Conservation (phyloP, 1,140 invertebrate species). For the Drosophila punjabiensis region DNA sequence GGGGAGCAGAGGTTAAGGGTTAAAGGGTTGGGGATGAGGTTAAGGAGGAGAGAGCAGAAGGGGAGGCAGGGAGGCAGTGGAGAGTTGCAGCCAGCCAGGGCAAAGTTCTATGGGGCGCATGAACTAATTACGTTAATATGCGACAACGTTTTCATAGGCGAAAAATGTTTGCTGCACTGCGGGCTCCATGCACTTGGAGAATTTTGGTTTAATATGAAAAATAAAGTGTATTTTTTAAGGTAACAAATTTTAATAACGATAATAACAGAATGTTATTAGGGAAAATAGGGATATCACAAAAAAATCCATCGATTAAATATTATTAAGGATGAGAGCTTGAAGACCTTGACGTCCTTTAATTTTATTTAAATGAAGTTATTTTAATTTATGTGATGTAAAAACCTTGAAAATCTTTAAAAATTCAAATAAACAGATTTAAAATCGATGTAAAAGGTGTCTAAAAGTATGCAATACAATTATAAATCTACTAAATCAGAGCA, state of each 20-base stretch:
- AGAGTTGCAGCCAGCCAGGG: constrained; percentile 21
- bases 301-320: background rate
- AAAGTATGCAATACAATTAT: background rate
- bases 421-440: background rate
- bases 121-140: constrained; percentile 82
- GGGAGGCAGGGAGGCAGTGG: constrained; percentile 3
- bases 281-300: background rate
- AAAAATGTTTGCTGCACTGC: constrained; percentile 68
- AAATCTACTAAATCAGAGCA: background rate
- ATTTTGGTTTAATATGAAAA: background rate
- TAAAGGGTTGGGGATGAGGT: constrained; percentile 3
- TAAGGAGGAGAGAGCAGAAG: constrained; percentile 1
- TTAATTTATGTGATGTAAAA: background rate
- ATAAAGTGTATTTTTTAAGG: no score
- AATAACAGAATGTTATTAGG: background rate
- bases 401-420: background rate
- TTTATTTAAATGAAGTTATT: background rate
- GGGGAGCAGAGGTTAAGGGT: constrained; percentile 8
- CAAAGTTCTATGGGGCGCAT: constrained; percentile 70
- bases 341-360: no score
- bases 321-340: background rate
- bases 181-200: constrained; percentile 17
- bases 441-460: background rate
- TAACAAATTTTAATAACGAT: background rate
- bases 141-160: constrained; percentile 78